These are phyloP conservation scores for Megatriorchis doriae DNA, from an alignment of 2,113 vertebrate genomes.

Conservation along the genomic window DNA sequence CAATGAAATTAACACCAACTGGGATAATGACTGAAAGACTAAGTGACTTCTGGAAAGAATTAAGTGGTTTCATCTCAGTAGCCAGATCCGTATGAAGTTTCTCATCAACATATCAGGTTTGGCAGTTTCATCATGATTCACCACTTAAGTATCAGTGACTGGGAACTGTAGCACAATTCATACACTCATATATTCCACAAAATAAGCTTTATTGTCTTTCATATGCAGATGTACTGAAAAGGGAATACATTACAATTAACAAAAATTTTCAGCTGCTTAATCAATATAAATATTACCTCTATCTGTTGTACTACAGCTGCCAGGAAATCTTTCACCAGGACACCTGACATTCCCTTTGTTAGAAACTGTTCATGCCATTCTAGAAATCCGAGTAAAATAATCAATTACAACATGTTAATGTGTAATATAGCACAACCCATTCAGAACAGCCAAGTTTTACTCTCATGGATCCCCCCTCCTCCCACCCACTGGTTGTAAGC, in stretches of 20 bases:
- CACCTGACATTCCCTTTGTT: not conserved
- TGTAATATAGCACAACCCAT: not conserved
- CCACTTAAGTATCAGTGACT: not conserved
- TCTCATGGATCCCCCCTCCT: not conserved
- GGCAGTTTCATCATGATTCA: slow-evolving; percentile 32
- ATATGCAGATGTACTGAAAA: not conserved
- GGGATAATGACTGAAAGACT: not conserved
- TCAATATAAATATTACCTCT: not conserved
- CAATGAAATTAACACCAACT: not conserved
- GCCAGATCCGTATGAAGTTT: slow-evolving; percentile 49
- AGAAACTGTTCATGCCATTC: not conserved
- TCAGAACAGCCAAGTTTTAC: not conserved
- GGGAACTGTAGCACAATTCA: not conserved
- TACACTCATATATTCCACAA: not conserved
- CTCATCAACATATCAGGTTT: slow-evolving; percentile 52
- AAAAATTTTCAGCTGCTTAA: not conserved
- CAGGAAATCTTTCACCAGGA: not conserved
- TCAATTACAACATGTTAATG: not conserved
- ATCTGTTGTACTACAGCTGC: not conserved
- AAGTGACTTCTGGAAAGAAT: not conserved
- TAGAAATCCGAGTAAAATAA: not conserved
- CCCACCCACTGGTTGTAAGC: not conserved
- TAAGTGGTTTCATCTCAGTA: slow-evolving; percentile 42
- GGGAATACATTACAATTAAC: not conserved
- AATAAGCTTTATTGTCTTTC: not conserved